Percentiles rank a stretch among this genome's conserved stretches.
phyloP scores from a whole-genome alignment of 2,113 vertebrate genomes.

The Axis porcinus region DNA sequence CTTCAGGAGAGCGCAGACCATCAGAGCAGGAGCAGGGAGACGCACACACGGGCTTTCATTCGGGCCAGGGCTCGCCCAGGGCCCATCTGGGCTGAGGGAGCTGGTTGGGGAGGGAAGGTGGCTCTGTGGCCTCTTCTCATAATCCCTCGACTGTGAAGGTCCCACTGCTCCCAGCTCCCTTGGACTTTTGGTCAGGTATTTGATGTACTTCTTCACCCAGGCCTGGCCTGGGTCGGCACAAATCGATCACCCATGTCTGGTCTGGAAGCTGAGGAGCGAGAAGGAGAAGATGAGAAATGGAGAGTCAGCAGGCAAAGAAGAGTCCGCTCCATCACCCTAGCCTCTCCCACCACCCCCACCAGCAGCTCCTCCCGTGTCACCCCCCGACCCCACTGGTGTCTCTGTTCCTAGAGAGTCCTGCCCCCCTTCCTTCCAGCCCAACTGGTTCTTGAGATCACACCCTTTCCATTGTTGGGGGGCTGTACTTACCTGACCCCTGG shows the following conservation, averaged over 20 bases:
- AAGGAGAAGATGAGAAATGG: neutral
- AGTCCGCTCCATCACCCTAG: fast-evolving
- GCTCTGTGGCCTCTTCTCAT: neutral
- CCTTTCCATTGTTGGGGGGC: fast-evolving
- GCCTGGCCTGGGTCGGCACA: slow-evolving; percentile 10
- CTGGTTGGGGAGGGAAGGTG: neutral
- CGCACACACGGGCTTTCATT: fast-evolving
- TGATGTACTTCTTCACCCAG: slow-evolving; percentile 48
- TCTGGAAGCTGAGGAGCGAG: slow-evolving; percentile 64
- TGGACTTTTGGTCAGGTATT: neutral
- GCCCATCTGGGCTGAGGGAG: neutral
- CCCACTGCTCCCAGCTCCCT: neutral
- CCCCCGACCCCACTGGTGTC: neutral
- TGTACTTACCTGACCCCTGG: slow-evolving; percentile 56
- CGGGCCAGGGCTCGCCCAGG: neutral
- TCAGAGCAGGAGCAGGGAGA: neutral
- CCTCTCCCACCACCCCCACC: neutral
- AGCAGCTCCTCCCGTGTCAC: neutral
- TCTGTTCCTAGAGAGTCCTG: neutral
- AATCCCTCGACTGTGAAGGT: neutral
- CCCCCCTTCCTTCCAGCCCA: neutral
- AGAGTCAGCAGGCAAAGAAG: neutral
- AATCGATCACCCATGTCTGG: neutral
- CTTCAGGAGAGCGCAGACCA: neutral
- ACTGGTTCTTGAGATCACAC: neutral